These are phyloP conservation scores for Papilio helenus DNA, from an alignment of 1,140 invertebrate genomes.

Conservation along the genomic window DNA sequence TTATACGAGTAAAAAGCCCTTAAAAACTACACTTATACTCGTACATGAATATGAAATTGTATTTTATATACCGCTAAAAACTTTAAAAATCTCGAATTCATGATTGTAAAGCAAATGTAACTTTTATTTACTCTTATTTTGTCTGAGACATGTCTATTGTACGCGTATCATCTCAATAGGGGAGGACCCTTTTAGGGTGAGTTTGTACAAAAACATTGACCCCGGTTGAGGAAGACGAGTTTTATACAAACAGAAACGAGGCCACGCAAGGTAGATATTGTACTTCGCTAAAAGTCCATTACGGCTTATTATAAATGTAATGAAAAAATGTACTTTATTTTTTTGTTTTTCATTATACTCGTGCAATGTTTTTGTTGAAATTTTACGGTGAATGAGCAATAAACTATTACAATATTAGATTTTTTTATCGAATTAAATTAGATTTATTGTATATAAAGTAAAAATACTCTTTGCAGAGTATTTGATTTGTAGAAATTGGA, in stretches of 20 bases:
- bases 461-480: too few relatives aligned
- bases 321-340: constrained; percentile 1
- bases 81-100: not conserved
- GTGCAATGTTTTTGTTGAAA: not conserved
- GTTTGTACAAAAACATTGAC: constrained; percentile 28
- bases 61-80: not conserved
- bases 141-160: constrained; percentile 14
- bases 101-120: constrained; percentile 12
- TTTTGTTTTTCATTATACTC: constrained; percentile 3
- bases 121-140: constrained; percentile 11
- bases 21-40: not conserved
- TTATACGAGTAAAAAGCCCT: too few relatives aligned
- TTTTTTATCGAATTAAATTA: not conserved
- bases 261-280: constrained; percentile 5
- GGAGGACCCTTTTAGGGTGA: constrained; percentile 26
- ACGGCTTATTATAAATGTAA: constrained; percentile 13
- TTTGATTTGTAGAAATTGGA: too few relatives aligned
- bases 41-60: not conserved
- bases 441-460: too few relatives aligned
- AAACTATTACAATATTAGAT: not conserved
- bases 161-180: constrained; percentile 13
- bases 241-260: constrained; percentile 17
- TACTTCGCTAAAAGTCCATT: constrained; percentile 15
- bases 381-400: not conserved
- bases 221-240: constrained; percentile 2